phyloP scores from a whole-genome alignment of 2,888 invertebrate species.

The Micoletzkya japonica region DNA sequence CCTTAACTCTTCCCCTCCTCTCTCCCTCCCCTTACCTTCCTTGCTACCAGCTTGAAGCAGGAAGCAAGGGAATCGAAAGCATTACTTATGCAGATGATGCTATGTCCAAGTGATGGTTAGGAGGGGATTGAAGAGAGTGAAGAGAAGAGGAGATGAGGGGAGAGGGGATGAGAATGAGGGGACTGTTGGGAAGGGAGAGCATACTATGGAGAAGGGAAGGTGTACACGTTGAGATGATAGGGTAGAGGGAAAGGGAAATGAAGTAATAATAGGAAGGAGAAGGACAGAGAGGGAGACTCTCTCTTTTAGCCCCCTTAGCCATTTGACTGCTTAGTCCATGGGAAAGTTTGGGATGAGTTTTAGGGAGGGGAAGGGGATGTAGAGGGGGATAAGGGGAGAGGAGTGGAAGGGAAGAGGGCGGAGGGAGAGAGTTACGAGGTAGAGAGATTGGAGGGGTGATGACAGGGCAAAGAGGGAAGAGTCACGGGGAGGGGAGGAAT shows the following conservation, averaged over 20 bases:
- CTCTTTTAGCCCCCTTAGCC: no score
- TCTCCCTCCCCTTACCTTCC: no score
- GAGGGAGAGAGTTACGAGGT: background rate
- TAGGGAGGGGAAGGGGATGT: background rate
- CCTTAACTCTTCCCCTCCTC: no score
- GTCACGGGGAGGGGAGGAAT: background rate
- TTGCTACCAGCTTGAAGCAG: no score
- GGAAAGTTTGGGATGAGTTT: slow-evolving; percentile 8
- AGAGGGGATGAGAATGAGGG: background rate
- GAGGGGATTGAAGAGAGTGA: slow-evolving; percentile 3
- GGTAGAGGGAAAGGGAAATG: background rate
- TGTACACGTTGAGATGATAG: background rate
- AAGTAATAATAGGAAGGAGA: background rate
- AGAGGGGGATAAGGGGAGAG: background rate
- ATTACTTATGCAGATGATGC: background rate
- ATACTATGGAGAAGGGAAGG: background rate
- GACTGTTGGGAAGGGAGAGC: background rate
- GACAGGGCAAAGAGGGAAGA: slow-evolving; percentile 4
- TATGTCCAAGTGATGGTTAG: background rate
- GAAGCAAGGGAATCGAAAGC: no score
- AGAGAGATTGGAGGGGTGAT: background rate
- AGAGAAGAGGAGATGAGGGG: slow-evolving; percentile 1
- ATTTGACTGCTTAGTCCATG: no score
- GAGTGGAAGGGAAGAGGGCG: background rate
- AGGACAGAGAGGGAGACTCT: background rate